Evolutionary conservation across 2,113 vertebrate genomes (phyloP).

Genomic region (Cromileptes altivelis): DNA sequence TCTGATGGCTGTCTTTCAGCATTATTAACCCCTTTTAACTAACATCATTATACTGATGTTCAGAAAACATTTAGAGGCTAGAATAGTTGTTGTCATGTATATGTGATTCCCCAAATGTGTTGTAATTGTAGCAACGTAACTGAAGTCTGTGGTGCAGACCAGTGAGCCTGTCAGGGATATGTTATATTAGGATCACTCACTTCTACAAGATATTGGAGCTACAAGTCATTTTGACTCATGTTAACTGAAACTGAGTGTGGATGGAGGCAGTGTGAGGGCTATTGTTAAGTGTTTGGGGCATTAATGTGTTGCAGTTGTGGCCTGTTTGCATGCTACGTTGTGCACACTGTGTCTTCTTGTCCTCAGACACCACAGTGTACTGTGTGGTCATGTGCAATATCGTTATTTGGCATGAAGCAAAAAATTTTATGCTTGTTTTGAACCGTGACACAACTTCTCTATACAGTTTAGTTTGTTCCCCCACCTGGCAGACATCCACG

Average conservation of each 20-base stretch:
- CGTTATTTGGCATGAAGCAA: not conserved
- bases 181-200: not conserved
- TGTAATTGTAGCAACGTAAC: not conserved
- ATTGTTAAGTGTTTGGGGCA: not conserved
- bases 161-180: not conserved
- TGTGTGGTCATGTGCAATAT: not conserved
- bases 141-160: not conserved
- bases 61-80: not conserved
- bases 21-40: not conserved
- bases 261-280: not conserved
- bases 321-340: not conserved
- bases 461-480: slow-evolving; percentile 1
- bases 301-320: not conserved
- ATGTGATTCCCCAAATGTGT: not conserved
- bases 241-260: not conserved
- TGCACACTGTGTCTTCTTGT: not conserved
- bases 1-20: not conserved
- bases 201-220: not conserved
- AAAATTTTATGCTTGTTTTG: not conserved
- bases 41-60: not conserved
- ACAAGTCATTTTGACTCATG: not conserved
- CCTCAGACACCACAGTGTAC: not conserved
- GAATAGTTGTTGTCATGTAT: not conserved
- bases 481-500: not conserved
- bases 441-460: slow-evolving; percentile 24